phyloP scores from a whole-genome alignment of 2,113 vertebrate species.

The Orcinus orca region DNA sequence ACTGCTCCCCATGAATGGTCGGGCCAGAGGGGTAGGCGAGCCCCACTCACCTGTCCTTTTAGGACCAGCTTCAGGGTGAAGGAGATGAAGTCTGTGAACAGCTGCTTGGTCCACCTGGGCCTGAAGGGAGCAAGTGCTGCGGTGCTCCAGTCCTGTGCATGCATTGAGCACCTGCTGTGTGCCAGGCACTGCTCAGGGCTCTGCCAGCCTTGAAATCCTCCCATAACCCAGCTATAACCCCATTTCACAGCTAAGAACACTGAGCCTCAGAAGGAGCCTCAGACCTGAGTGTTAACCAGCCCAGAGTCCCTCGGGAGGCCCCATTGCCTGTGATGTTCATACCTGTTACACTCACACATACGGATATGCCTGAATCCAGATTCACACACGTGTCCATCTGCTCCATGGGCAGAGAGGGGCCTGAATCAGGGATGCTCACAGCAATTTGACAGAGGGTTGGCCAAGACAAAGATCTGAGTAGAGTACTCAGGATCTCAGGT shows the following conservation, averaged over 20 bases:
- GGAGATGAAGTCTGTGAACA: slow-evolving; percentile 91
- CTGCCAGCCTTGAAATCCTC: neutral
- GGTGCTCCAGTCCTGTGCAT: neutral
- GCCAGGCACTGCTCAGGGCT: neutral
- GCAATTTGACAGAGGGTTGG: neutral
- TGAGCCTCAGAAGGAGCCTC: neutral
- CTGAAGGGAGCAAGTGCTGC: slow-evolving; percentile 73
- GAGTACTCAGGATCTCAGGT: neutral
- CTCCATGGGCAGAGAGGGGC: neutral
- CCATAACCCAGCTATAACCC: too few relatives aligned
- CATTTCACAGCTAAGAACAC: neutral
- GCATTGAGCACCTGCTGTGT: neutral
- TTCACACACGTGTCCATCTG: neutral
- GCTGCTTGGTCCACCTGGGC: slow-evolving; percentile 89
- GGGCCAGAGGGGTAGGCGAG: neutral
- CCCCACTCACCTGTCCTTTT: slow-evolving; percentile 88
- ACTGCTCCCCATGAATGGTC: accelerated
- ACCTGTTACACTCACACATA: neutral
- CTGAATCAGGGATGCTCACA: neutral
- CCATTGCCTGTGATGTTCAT: neutral
- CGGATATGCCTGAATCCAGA: too few relatives aligned
- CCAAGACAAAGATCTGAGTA: neutral
- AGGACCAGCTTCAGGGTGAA: slow-evolving; percentile 91
- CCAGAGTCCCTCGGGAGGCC: accelerated
- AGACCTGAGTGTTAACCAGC: accelerated